Conservation (phyloP, 2,797 vertebrate genomes). For the Galagoides demidoff region DNA sequence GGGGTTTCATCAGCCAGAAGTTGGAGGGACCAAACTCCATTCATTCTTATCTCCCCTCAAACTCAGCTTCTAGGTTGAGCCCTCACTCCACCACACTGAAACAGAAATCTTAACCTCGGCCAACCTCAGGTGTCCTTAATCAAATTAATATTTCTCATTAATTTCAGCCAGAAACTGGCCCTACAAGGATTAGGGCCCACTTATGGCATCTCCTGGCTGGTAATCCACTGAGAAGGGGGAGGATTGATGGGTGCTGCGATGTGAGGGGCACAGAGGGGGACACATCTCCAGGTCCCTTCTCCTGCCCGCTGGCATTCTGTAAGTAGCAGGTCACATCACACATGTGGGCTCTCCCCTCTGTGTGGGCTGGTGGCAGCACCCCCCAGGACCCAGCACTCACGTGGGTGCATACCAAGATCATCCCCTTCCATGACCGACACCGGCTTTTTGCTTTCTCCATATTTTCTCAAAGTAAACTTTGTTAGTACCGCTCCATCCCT, state of each 20-base stretch:
- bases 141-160: background rate
- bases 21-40: fast-evolving
- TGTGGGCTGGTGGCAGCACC: fast-evolving
- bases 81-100: background rate
- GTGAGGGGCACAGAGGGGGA: background rate
- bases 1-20: fast-evolving
- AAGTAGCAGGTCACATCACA: fast-evolving
- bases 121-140: fast-evolving
- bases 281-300: background rate
- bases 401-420: fast-evolving
- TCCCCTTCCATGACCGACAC: fast-evolving
- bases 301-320: fast-evolving
- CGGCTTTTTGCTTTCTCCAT: fast-evolving
- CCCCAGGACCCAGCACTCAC: fast-evolving
- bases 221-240: fast-evolving
- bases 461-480: fast-evolving
- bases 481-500: fast-evolving
- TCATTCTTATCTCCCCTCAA: no score
- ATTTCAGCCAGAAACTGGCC: fast-evolving
- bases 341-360: fast-evolving
- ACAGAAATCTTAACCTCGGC: no score
- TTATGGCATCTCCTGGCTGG: background rate
- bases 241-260: no score
- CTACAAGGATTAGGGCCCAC: fast-evolving
- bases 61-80: no score